Evolutionary conservation across 2,797 vertebrate genomes (phyloP).

Genomic region (Falco cherrug): DNA sequence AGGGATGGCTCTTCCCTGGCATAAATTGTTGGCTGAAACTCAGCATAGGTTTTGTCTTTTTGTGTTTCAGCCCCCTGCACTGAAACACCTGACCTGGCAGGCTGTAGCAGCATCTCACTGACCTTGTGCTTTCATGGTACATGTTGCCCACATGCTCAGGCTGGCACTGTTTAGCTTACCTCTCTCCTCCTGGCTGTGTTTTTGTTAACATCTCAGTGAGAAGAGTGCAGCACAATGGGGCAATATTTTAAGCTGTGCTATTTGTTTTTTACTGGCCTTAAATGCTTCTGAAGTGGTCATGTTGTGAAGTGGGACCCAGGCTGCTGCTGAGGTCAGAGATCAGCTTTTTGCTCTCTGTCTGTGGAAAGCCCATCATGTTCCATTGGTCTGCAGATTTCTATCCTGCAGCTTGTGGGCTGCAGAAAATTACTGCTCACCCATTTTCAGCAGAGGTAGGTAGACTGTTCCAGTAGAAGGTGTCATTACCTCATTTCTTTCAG

Average conservation of each 20-base stretch:
- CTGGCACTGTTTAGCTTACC: neutral
- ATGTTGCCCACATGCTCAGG: accelerated
- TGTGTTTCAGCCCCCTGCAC: neutral
- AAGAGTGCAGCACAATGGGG: neutral
- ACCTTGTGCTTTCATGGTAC: neutral
- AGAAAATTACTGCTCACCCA: neutral
- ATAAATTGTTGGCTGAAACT: neutral
- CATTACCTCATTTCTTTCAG: neutral
- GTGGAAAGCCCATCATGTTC: neutral
- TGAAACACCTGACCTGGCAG: neutral
- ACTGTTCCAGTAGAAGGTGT: neutral
- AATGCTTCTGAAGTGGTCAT: neutral
- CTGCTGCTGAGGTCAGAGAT: neutral
- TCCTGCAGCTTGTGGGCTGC: neutral
- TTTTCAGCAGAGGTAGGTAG: neutral
- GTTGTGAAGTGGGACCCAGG: neutral
- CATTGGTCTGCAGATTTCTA: neutral
- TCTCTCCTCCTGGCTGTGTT: neutral
- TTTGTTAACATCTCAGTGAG: neutral
- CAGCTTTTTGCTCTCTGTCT: neutral
- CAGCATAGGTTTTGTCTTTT: neutral
- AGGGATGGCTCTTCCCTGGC: neutral
- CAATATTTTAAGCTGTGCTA: neutral
- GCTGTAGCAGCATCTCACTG: neutral
- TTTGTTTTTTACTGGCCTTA: neutral